Conservation (phyloP, 2,888 invertebrate species). For the Athripsodes cinereus region DNA sequence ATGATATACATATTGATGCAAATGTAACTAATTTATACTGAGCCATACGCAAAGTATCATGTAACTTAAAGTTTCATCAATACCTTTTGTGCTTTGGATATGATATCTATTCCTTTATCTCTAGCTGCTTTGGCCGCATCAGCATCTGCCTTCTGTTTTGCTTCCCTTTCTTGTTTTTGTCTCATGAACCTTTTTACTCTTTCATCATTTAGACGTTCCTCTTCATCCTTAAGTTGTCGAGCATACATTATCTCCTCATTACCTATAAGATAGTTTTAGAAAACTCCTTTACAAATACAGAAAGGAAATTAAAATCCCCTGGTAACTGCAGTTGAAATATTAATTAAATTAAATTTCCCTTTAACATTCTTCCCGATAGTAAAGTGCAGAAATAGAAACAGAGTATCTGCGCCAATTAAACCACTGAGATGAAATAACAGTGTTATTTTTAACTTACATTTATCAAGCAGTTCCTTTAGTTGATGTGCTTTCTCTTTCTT, state of each 20-base stretch:
- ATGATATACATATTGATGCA: no score
- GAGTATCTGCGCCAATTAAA: background rate
- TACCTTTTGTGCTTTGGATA: constrained; percentile 52
- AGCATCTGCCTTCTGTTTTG: constrained; percentile 48
- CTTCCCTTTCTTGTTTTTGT: constrained; percentile 56
- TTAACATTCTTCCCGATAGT: no score
- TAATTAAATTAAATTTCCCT: no score
- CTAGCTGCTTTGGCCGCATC: constrained; percentile 51
- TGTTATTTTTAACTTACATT: constrained; percentile 38
- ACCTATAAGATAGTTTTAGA: constrained; percentile 32
- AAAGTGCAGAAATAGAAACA: background rate
- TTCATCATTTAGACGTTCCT: constrained; percentile 57
- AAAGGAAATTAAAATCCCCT: no score
- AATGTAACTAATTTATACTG: no score
- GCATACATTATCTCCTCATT: constrained; percentile 57
- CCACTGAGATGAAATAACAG: no score
- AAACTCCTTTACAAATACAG: no score
- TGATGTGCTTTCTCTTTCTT: constrained; percentile 47
- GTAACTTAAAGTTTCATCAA: no score
- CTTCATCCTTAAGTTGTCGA: constrained; percentile 58
- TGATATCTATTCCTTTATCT: constrained; percentile 56
- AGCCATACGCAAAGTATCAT: no score
- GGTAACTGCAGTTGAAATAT: no score
- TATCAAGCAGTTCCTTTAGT: constrained; percentile 53
- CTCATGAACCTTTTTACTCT: constrained; percentile 60